Conservation (phyloP, 2,797 vertebrate genomes). For the Coendou prehensilis region DNA sequence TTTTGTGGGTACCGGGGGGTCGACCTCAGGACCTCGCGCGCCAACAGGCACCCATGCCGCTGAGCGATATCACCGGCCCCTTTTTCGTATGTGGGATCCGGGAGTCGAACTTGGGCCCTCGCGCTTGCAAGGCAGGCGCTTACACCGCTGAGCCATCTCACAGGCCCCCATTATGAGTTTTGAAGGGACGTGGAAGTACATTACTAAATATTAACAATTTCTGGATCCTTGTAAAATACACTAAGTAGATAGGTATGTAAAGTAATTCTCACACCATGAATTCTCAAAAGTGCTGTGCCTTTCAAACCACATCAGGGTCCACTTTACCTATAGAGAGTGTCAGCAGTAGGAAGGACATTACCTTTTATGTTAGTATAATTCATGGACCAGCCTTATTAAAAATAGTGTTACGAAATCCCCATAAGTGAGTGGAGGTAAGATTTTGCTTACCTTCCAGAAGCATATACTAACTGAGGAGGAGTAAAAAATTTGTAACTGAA, state of each 20-base stretch:
- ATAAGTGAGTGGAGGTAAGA: not conserved
- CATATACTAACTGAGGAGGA: not conserved
- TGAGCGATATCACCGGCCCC: too few species aligned
- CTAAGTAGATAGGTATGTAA: not conserved
- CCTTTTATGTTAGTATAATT: not conserved
- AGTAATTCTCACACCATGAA: slow-evolving; percentile 7
- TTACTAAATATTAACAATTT: slow-evolving; percentile 61
- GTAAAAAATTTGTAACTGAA: not conserved
- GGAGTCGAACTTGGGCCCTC: too few species aligned
- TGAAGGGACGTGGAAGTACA: not conserved
- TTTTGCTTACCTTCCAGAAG: slow-evolving; percentile 44
- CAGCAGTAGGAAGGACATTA: not conserved
- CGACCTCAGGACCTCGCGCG: too few species aligned
- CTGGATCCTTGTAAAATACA: not conserved
- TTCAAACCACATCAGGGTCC: not conserved
- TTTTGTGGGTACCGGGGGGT: too few species aligned
- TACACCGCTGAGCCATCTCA: too few species aligned
- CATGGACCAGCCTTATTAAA: not conserved
- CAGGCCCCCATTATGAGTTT: not conserved
- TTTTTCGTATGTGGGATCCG: too few species aligned
- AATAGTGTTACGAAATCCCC: not conserved
- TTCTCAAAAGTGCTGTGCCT: slow-evolving; percentile 8
- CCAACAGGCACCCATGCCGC: too few species aligned
- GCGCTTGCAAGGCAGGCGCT: too few species aligned
- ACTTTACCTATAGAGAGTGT: not conserved